Conservation (phyloP, 1,140 invertebrate genomes). For the Coelopa frigida region DNA sequence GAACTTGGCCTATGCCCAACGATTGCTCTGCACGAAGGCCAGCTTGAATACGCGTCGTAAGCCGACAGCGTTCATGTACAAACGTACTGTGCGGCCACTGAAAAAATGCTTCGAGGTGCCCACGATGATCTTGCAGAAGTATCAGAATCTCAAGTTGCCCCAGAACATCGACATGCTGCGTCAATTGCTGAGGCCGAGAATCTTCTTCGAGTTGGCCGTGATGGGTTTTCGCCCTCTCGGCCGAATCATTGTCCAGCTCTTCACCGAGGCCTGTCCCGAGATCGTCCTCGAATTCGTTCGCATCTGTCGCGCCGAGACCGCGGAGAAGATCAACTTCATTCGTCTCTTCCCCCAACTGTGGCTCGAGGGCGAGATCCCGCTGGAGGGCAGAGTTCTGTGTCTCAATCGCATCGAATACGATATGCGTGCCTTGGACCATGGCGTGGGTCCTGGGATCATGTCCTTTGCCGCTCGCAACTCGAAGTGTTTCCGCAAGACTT, state of each 20-base stretch:
- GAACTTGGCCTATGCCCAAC: slow-evolving; percentile 3
- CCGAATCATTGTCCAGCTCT: slow-evolving; percentile 27
- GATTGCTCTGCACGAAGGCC: not conserved
- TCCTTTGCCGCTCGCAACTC: slow-evolving; percentile 27
- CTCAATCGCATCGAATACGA: slow-evolving; percentile 28
- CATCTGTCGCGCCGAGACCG: slow-evolving; percentile 19
- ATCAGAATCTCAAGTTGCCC: too few species aligned
- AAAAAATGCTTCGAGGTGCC: not conserved
- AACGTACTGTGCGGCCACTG: not conserved
- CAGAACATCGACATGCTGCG: slow-evolving; percentile 9
- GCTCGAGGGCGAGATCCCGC: slow-evolving; percentile 25
- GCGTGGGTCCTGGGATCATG: slow-evolving; percentile 19
- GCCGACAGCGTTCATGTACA: not conserved
- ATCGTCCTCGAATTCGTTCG: slow-evolving; percentile 31
- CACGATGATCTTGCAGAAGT: slow-evolving; percentile 4
- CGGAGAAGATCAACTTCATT: slow-evolving; percentile 18
- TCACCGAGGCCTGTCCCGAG: slow-evolving; percentile 31
- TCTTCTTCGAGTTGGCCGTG: slow-evolving; percentile 29
- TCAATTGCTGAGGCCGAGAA: slow-evolving; percentile 23
- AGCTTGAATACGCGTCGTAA: not conserved
- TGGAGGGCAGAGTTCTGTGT: slow-evolving; percentile 9
- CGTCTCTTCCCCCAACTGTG: slow-evolving; percentile 31
- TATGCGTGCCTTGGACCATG: slow-evolving; percentile 28
- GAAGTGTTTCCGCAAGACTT: slow-evolving; percentile 20
- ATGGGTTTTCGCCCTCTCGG: slow-evolving; percentile 25